A percentile compares a stretch with the other conserved stretches of the same genome.
Evolutionary conservation across 2,113 vertebrate genomes (phyloP).

Genomic region (Lepidothrix coronata): DNA sequence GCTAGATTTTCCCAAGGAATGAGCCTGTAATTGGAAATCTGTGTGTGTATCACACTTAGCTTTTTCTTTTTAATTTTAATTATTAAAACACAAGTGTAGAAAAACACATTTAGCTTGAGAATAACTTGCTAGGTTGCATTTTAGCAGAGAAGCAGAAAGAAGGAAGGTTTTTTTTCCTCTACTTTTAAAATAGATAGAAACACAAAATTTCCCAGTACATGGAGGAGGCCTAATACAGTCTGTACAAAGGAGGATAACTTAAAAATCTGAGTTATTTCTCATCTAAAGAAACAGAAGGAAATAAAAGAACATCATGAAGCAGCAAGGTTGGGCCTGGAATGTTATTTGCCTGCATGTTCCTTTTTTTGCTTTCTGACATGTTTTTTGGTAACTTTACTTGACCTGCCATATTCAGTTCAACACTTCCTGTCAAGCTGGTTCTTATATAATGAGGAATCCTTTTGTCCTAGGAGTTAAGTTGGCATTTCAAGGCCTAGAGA

Average conservation of each 20-base stretch:
- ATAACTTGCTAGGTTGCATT: not conserved
- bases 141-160: not conserved
- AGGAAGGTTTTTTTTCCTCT: not conserved
- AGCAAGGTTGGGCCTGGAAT: not conserved
- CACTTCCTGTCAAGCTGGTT: not conserved
- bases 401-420: not conserved
- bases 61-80: constrained; percentile 15
- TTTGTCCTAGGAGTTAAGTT: constrained; percentile 19
- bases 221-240: not conserved
- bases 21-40: not conserved
- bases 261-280: not conserved
- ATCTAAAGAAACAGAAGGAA: not conserved
- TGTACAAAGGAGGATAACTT: not conserved
- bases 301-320: not conserved
- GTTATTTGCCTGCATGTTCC: not conserved
- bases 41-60: not conserved
- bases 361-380: not conserved
- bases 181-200: not conserved
- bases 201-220: not conserved
- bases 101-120: not conserved
- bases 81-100: constrained; percentile 4
- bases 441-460: not conserved
- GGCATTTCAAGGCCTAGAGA: not conserved
- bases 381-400: not conserved
- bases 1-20: constrained; percentile 11